A percentile compares a stretch with the other conserved stretches of the same genome.
phyloP scores from a whole-genome alignment of 2,797 vertebrate genomes.

The Typhlichthys eigenmanni region DNA sequence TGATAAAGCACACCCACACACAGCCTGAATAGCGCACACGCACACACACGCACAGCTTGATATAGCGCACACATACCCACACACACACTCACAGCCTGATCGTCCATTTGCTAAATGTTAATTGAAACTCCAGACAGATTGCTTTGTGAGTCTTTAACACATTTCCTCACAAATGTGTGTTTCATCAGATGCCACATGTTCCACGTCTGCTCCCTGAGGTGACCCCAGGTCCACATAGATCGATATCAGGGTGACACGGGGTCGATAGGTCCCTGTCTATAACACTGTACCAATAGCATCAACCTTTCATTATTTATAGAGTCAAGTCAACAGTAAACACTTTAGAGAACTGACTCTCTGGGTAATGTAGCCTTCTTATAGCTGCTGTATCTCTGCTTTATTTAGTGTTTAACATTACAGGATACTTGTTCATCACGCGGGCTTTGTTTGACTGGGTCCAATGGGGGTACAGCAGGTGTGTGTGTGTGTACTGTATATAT shows the following conservation, averaged over 20 bases:
- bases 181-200: constrained; percentile 4
- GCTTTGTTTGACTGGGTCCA: no score
- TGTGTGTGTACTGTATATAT: not conserved
- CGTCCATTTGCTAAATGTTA: no score
- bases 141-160: no score
- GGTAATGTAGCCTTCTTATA: not conserved
- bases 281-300: constrained; percentile 6
- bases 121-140: no score
- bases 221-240: constrained; percentile 17
- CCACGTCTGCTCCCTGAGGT: not conserved
- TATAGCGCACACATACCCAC: no score
- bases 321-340: not conserved
- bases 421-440: not conserved
- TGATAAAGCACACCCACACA: no score
- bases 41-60: no score
- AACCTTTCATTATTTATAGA: constrained; percentile 3
- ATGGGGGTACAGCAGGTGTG: not conserved
- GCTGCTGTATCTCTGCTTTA: no score
- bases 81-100: no score
- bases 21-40: no score
- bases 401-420: not conserved
- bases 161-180: not conserved
- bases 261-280: constrained; percentile 15
- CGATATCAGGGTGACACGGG: constrained; percentile 21
- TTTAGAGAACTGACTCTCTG: not conserved